Conservation (phyloP, 2,797 vertebrate genomes). For the Megaceryle alcyon region DNA sequence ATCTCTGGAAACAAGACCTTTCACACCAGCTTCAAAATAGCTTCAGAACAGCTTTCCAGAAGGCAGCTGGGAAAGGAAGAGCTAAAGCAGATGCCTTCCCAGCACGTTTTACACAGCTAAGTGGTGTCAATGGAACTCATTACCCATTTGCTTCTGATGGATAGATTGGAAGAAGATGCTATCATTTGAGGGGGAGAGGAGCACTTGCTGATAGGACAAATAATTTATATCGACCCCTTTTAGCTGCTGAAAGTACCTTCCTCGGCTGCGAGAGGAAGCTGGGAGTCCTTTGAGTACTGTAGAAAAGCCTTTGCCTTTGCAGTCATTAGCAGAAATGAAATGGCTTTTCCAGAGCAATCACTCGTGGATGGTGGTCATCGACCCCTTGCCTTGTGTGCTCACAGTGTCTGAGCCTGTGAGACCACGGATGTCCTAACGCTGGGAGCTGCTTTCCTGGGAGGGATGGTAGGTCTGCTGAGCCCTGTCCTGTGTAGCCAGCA, state of each 20-base stretch:
- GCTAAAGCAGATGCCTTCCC: not conserved
- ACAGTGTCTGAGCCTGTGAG: accelerated
- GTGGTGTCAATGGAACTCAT: not conserved
- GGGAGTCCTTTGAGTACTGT: not conserved
- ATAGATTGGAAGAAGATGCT: not conserved
- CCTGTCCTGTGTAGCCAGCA: not conserved
- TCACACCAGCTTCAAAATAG: not conserved
- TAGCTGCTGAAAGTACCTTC: not conserved
- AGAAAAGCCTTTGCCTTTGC: not conserved
- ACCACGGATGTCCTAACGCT: accelerated
- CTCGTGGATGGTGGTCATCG: accelerated
- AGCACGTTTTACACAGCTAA: not conserved
- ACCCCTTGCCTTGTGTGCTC: not conserved
- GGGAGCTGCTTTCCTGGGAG: not conserved
- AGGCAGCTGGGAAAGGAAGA: not conserved
- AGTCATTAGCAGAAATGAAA: not conserved
- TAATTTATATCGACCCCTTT: not conserved
- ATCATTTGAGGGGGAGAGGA: not conserved
- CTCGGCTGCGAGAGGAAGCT: not conserved
- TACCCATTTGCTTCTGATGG: not conserved
- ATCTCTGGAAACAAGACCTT: not conserved
- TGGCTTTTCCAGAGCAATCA: not conserved
- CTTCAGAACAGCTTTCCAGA: not conserved
- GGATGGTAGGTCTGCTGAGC: not conserved
- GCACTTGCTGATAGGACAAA: not conserved